Conservation (phyloP, 1,140 invertebrate genomes). For the Drosophila bifasciata region DNA sequence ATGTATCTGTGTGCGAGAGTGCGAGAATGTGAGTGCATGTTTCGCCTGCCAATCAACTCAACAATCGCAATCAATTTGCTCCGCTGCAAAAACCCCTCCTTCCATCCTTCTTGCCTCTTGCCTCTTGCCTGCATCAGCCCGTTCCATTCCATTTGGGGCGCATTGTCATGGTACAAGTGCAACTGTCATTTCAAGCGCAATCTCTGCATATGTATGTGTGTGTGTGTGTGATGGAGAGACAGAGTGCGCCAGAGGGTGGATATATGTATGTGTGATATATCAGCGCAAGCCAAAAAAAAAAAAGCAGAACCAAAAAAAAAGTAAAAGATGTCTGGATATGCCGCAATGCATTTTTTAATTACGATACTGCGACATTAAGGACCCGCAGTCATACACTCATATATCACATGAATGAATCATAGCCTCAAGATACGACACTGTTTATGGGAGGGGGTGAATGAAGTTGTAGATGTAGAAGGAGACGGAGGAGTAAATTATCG, state of each 20-base stretch:
- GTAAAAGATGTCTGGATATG: constrained; percentile 37
- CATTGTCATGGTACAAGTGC: constrained; percentile 66
- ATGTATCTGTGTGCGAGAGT: constrained; percentile 21
- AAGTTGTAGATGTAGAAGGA: no score
- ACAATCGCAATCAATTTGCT: constrained; percentile 81
- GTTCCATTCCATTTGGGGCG: constrained; percentile 33
- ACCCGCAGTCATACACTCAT: constrained; percentile 54
- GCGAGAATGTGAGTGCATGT: constrained; percentile 40
- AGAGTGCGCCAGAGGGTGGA: not conserved
- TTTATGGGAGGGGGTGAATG: no score
- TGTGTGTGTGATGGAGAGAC: constrained; percentile 15
- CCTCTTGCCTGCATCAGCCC: constrained; percentile 12
- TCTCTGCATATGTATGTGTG: constrained; percentile 41
- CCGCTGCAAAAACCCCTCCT: constrained; percentile 39
- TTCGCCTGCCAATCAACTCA: constrained; percentile 81
- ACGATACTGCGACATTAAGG: constrained; percentile 75
- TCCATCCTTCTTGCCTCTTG: not conserved
- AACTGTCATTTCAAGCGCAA: constrained; percentile 68
- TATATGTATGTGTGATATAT: constrained; percentile 43
- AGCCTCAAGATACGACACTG: constrained; percentile 9
- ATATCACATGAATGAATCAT: constrained; percentile 56
- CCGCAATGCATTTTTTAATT: constrained; percentile 78
- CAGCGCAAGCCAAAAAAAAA: constrained; percentile 42
- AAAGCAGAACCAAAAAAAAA: constrained; percentile 1
- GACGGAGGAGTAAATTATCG: no score